A percentile compares a stretch with the other conserved stretches of the same genome.
These are phyloP conservation scores for Spisula solida DNA, from an alignment of 2,888 invertebrate species.

Conservation along the genomic window DNA sequence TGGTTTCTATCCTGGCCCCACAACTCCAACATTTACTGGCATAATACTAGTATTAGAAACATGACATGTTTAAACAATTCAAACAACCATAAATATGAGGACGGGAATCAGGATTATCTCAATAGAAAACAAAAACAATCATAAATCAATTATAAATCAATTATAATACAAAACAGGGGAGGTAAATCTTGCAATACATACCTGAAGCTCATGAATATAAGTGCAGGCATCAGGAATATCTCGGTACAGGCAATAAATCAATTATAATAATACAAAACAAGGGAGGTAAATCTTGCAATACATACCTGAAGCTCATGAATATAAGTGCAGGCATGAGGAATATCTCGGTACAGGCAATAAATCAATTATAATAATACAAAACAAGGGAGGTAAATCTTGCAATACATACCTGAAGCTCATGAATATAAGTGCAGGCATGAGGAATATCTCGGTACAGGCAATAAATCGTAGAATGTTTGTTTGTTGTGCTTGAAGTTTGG, in stretches of 20 bases:
- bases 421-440: constrained; percentile 89
- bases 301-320: constrained; percentile 93
- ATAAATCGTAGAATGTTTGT: constrained; percentile 96
- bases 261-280: no score
- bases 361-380: no score
- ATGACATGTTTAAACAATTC: constrained; percentile 91
- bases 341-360: constrained; percentile 97
- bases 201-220: constrained; percentile 91
- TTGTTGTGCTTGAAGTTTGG: constrained; percentile 96
- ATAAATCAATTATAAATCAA: no score
- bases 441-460: constrained; percentile 96
- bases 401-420: constrained; percentile 77
- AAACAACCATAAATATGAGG: constrained; percentile 90
- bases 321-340: constrained; percentile 90
- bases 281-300: no score
- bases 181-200: constrained; percentile 89
- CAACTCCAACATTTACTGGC: no score
- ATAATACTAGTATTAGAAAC: no score
- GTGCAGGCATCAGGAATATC: constrained; percentile 91
- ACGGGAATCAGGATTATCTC: constrained; percentile 93
- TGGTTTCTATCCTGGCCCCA: no score
- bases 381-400: no score
- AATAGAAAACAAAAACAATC: constrained; percentile 96
- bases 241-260: constrained; percentile 89
- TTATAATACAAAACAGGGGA: no score